Conservation (phyloP, 2,797 vertebrate genomes). For the Spinibarbus caldwelli region DNA sequence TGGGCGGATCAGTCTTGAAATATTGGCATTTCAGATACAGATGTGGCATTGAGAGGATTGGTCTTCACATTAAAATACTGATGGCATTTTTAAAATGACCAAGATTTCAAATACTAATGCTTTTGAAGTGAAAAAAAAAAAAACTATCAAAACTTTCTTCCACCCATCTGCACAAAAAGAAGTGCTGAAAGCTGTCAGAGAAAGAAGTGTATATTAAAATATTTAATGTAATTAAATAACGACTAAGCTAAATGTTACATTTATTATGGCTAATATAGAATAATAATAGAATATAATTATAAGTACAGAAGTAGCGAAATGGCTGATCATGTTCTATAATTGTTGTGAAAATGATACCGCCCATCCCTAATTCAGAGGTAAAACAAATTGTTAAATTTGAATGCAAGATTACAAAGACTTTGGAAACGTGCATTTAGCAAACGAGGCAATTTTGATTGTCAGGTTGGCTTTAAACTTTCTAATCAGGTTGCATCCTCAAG, state of each 20-base stretch:
- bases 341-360: neutral
- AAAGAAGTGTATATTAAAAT: neutral
- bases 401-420: neutral
- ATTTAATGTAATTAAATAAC: neutral
- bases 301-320: neutral
- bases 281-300: neutral
- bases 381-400: neutral
- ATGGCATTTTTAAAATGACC: neutral
- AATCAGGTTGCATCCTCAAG: conserved; percentile 2
- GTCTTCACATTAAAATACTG: neutral
- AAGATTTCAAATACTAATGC: neutral
- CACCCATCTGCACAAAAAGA: neutral
- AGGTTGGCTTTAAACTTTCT: neutral
- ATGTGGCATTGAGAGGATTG: neutral
- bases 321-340: neutral
- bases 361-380: neutral
- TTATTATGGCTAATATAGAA: neutral
- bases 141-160: neutral
- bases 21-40: neutral
- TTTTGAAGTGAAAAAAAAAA: neutral
- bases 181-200: neutral
- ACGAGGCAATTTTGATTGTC: neutral
- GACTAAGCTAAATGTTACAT: neutral
- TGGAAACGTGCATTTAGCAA: conserved; percentile 9
- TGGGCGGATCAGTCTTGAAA: neutral